Evolutionary conservation across 2,113 vertebrate species (phyloP).

Genomic region (Irena cyanogastra): DNA sequence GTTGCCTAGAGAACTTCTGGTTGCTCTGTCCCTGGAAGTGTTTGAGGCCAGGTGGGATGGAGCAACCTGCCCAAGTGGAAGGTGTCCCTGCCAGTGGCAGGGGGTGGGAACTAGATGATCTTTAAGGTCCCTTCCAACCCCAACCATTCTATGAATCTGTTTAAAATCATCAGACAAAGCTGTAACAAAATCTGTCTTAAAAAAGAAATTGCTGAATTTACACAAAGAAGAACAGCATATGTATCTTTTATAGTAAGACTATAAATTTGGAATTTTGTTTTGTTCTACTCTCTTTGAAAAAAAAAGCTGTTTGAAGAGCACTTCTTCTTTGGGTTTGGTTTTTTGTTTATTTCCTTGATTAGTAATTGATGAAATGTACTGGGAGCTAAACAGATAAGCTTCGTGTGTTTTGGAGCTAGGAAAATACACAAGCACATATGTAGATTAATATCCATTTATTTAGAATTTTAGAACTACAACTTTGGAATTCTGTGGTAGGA

Average conservation of each 20-base stretch:
- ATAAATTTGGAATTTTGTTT: background rate
- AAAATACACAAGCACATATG: rapidly evolving
- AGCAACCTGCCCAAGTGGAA: background rate
- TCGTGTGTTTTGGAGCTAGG: background rate
- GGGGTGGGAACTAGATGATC: background rate
- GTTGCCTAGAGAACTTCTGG: background rate
- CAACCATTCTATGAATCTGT: background rate
- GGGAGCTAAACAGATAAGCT: background rate
- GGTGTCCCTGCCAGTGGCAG: background rate
- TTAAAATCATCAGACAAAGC: background rate
- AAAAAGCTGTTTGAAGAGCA: background rate
- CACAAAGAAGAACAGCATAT: background rate
- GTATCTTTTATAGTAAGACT: background rate
- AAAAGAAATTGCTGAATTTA: background rate
- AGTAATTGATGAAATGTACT: background rate
- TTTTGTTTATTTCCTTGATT: background rate
- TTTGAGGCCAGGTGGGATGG: background rate
- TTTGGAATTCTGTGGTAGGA: background rate
- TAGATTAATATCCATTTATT: background rate
- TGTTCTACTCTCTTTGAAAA: background rate
- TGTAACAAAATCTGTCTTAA: background rate
- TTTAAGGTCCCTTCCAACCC: background rate
- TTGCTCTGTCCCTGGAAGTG: background rate
- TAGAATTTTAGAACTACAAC: background rate
- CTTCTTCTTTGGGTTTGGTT: background rate